Base-by-base conservation (phyloP, 2,888 invertebrate species). In the Conchocele bisecta region DNA sequence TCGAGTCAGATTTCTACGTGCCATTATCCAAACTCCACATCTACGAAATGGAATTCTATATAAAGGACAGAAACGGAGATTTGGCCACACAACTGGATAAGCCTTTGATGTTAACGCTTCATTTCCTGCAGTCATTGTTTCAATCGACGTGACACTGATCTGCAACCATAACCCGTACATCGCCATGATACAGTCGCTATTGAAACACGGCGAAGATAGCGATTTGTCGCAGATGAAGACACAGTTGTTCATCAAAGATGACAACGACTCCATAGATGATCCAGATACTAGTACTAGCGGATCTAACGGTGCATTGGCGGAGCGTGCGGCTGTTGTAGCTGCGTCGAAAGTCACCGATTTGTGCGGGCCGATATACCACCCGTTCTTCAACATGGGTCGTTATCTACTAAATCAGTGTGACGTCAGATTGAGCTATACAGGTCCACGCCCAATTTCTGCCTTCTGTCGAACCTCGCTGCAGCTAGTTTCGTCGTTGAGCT, bases 121-220 rank as follows among this genome's bases (percentile, higher is more conserved):
- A 22, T 9, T 42, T 42, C n/a, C 51, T 17, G 65, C 65, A 57
- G 71, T 60, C 17, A 39, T 54, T 20, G 31, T 72, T 28, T 61
- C 65, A 46, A 61, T 61, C 53, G 65, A 65, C 20, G 56, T 35
- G 28, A 57, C 51, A 17, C 58, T 66, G 3, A 48, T 70, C 29
- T 70, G 44, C 20, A 70, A 71, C 46, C 67, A 70, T 41, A 70
- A 70, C 42, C 70, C 70, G 26, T 75, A 71, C 37, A 33, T 11
- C 24, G 70, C 70, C 17, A 59, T 71, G 51, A 58, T 75, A 35
- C 54, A 63, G 11, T 59, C 61, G 3, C 31, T 67, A 31, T 11
- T 71, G 20, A 9, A 67, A 15, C 42, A 44, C 50, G 70, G 75
- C 37, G 28, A 58, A 7, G 64, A 56, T 24, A 60, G 64, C n/a